Evolutionary conservation across 2,797 vertebrate genomes (phyloP).

Genomic region (Xenops minutus): DNA sequence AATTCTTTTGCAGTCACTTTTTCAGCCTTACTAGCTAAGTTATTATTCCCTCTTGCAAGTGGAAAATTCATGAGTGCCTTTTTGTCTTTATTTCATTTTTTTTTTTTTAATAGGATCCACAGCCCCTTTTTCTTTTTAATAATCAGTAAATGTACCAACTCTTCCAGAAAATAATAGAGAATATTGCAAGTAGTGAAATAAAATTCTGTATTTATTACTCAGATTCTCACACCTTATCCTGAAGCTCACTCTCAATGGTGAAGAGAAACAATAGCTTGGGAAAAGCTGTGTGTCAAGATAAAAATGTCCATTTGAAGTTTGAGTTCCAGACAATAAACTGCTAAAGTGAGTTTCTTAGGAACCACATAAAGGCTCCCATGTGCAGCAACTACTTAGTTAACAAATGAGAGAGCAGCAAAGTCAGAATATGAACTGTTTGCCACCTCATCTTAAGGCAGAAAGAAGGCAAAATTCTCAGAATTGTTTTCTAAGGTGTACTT

Average conservation of each 20-base stretch:
- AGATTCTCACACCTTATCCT: neutral
- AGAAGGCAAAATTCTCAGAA: neutral
- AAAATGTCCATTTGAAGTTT: slow-evolving; percentile 7
- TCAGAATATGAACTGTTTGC: neutral
- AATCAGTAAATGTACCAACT: neutral
- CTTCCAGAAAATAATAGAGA: neutral
- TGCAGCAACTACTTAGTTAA: neutral
- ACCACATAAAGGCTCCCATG: neutral
- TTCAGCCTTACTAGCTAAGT: neutral
- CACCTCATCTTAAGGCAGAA: neutral
- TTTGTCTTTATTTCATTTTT: neutral
- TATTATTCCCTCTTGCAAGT: neutral
- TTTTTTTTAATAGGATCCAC: neutral
- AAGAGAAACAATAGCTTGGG: slow-evolving; percentile 2
- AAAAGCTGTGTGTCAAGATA: slow-evolving; percentile 38
- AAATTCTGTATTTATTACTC: neutral
- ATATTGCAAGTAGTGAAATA: neutral
- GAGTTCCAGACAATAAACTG: neutral
- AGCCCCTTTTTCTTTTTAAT: too few relatives aligned
- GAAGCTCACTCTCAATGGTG: neutral
- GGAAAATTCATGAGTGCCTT: neutral
- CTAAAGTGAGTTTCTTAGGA: neutral
- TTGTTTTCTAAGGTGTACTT: neutral
- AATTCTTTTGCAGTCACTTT: neutral
- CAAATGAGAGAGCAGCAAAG: neutral